A percentile compares a stretch with the other conserved stretches of the same genome.
These are phyloP conservation scores for Lagorchestes hirsutus DNA, from an alignment of 2,797 vertebrate species.

Conservation along the genomic window DNA sequence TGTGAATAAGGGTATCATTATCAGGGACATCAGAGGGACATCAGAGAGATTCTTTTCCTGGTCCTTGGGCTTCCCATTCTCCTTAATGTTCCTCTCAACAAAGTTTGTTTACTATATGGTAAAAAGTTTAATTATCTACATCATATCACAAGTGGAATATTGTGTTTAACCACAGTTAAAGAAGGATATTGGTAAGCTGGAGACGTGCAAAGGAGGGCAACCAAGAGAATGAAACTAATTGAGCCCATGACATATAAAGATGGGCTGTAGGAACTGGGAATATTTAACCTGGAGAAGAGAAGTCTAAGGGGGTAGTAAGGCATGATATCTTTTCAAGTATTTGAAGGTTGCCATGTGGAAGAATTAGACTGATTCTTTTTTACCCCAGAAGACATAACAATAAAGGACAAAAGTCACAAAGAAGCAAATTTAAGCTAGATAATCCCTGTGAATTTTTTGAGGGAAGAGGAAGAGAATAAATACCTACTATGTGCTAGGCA, in stretches of 20 bases:
- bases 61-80: not conserved
- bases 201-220: not conserved
- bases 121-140: not conserved
- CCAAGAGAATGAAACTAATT: not conserved
- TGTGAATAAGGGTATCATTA: not conserved
- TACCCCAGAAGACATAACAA: not conserved
- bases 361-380: not conserved
- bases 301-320: not conserved
- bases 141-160: not conserved
- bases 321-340: not conserved
- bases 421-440: not conserved
- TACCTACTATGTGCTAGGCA: not conserved
- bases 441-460: not conserved
- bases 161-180: not conserved
- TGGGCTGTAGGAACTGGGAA: not conserved
- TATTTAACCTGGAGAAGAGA: not conserved
- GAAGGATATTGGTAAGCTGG: not conserved
- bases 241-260: not conserved
- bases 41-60: not conserved
- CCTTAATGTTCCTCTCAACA: not conserved
- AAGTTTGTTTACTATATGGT: not conserved
- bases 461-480: not conserved
- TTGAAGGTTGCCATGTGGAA: not conserved
- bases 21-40: not conserved
- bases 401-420: not conserved